phyloP scores from a whole-genome alignment of 2,113 vertebrate species.

The Dromiciops gliroides region DNA sequence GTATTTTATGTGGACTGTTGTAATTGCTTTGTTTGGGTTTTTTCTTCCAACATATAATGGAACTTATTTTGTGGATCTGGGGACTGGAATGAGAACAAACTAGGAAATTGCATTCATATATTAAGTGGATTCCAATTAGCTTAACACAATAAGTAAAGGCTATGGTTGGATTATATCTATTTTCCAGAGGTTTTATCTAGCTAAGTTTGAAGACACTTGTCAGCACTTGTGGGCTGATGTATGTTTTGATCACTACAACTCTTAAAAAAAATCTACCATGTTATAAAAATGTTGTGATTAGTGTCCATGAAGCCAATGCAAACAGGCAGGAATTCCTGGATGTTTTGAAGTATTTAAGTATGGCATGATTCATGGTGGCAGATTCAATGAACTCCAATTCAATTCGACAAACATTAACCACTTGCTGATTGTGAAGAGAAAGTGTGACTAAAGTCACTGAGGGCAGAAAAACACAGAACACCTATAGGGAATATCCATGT shows the following conservation, averaged over 20 bases:
- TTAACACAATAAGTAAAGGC: not conserved
- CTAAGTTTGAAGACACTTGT: not conserved
- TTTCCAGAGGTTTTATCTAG: not conserved
- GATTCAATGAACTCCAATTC: not conserved
- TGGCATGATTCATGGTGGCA: not conserved
- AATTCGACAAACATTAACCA: not conserved
- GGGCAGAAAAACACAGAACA: not conserved
- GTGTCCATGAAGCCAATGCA: not conserved
- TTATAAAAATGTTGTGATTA: not conserved
- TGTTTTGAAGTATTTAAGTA: not conserved
- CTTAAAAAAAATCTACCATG: not conserved
- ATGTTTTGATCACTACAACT: not conserved
- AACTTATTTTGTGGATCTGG: not conserved
- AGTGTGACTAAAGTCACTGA: not conserved
- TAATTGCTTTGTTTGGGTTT: not conserved
- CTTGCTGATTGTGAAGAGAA: not conserved
- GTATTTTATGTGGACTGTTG: not conserved
- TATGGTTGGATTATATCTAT: not conserved
- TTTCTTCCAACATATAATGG: not conserved
- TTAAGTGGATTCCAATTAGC: not conserved
- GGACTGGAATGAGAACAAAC: not conserved
- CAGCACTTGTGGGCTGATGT: not conserved
- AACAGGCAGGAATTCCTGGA: not conserved
- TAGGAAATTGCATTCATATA: not conserved
- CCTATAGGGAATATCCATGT: not conserved